Evolutionary conservation across 2,113 vertebrate species (phyloP), one percentile per base, ranked within the genome.

Genomic region (Tachysurus fulvidraco): DNA sequence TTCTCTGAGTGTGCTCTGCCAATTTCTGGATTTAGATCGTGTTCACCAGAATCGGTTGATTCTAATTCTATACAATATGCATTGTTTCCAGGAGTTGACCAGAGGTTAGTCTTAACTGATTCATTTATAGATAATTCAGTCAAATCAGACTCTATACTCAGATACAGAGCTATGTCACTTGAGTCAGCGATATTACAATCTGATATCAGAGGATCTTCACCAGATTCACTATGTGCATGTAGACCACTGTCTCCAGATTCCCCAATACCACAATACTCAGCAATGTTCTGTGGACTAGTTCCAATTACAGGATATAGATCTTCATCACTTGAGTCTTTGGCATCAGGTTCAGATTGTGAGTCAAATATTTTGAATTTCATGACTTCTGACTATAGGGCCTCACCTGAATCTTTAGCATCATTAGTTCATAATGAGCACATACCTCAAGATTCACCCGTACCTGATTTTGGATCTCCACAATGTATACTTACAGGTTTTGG

Each of bases 361-460:
- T 54, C 69, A 84, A 41, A 85, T 25, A 89, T 88, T 44, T 1
- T 60, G 36, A 79, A 69, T 71, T 83, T 23, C 86, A 83, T 65
- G 69, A 54, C 59, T 10, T 85, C 69, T 69, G 73, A 71, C 1
- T 64, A 50, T 62, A 89, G 85, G 76, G 57, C 83, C 10, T 91
- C 90, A 69, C 74, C 81, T 30, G 88, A 92, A 77, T 93, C 91
- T 16, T 50, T 87, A 7, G 52, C 50, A 78, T 81, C 73, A 83
- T 86, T 86, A 52, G 89, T 57, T 65, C 85, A 89, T 52, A 82
- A 86, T 17, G 77, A 82, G 13, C 30, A 36, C 16, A 80, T 92
- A 71, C 86, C 78, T 5, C 88, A 83, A 83, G 92, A 93, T 81
- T 93, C 91, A 10, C 91, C 89, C 3, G 67, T 92, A 85, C 85